These are phyloP conservation scores for Boloria selene DNA, from an alignment of 2,888 invertebrate genomes.

Conservation along the genomic window DNA sequence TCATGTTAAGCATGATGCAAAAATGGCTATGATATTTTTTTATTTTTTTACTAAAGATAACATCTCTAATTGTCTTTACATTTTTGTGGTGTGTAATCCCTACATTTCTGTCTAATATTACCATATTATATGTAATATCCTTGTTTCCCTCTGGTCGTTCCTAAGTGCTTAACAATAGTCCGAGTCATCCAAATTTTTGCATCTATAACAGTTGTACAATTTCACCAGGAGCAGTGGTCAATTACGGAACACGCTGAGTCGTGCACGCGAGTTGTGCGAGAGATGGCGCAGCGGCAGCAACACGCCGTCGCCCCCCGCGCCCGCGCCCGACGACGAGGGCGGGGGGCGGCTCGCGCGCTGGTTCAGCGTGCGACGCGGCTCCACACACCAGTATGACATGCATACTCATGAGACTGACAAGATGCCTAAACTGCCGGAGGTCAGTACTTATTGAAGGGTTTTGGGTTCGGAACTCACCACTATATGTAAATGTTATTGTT, in stretches of 20 bases:
- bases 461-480: too few relatives aligned
- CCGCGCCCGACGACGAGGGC: conserved; percentile 82
- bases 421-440: conserved; percentile 93
- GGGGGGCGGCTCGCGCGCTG: conserved; percentile 91
- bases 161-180: too few relatives aligned
- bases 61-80: too few relatives aligned
- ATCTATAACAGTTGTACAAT: neutral
- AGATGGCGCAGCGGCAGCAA: conserved; percentile 85
- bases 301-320: conserved; percentile 58
- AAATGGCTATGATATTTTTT: too few relatives aligned
- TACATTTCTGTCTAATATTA: too few relatives aligned
- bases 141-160: too few relatives aligned
- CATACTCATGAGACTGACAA: conserved; percentile 78
- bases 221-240: conserved; percentile 87
- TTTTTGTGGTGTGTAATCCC: too few relatives aligned
- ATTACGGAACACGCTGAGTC: conserved; percentile 90
- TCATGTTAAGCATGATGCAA: too few relatives aligned
- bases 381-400: conserved; percentile 91
- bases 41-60: too few relatives aligned
- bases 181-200: too few relatives aligned
- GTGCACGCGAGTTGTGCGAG: conserved; percentile 91
- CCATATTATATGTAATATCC: too few relatives aligned
- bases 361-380: conserved; percentile 93
- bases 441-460: conserved; percentile 52
- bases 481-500: too few relatives aligned